Base-by-base conservation (phyloP, 2,888 invertebrate species). In the Octodonta nipae region DNA sequence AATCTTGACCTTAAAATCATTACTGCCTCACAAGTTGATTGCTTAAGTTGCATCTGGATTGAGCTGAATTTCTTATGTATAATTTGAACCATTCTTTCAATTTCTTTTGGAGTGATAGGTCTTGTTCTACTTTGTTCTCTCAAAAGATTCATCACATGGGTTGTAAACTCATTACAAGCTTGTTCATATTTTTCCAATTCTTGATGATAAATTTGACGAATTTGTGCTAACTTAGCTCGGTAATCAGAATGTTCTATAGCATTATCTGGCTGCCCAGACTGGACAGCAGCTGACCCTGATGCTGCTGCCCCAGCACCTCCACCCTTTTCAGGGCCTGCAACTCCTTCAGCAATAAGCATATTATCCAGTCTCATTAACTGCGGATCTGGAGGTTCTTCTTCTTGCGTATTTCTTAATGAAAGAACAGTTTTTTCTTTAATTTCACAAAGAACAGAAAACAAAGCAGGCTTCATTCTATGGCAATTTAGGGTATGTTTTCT, bases 131-230 rank as follows among this genome's bases (percentile, higher is more conserved):
- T 89, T 68, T 96, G 93, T 65, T 96, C 92, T 35, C 93, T 70
- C 43, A 96, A 71, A 50, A 96, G 69, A 65, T 96, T 96, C 85
- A 95, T 89, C 46, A 99, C 98, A 67, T 99, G 98, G 8, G 95
- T 96, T 37, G 98, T 98, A 66, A 98, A 98, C 70, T 99, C 96
- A 64, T 91, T 92, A 70, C 98, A 98, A n/a, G 96, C 96, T 74
- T 96, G 95, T 68, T 98, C 95, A 60, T 99, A 98, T 72, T 98
- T 98, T 66, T 95, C 93, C 56, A 99, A 66, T 66, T 98, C 98
- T 66, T 41, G 38, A 65, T 96, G 95, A 67, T 99, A 98, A 54
- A 98, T 96, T 67, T 91, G 89, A 40, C 98, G 75, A 61, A 98
- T 98, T 69, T 98, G 96, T n/a, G 92, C 88, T 54, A 99, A 73